Conservation (phyloP, 2,888 invertebrate species). For the Adela reaumurella region DNA sequence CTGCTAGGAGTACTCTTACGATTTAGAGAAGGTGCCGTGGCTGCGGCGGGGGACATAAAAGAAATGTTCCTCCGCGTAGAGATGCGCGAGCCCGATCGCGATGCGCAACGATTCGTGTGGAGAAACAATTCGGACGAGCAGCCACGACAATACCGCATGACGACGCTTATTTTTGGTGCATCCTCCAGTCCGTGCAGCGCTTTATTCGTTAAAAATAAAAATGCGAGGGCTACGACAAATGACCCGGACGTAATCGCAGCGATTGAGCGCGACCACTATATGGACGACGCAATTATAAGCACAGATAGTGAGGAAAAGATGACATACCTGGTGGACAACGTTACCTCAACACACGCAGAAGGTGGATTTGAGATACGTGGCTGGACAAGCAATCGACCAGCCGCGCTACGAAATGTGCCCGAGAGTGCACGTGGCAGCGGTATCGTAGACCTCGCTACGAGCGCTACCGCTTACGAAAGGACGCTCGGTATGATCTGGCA, state of each 20-base stretch:
- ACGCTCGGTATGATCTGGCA: background rate
- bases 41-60: conserved; percentile 11
- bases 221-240: conserved; percentile 6
- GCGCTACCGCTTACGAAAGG: background rate
- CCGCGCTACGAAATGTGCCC: background rate
- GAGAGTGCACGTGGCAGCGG: background rate
- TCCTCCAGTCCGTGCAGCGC: conserved; percentile 10
- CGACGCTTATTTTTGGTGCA: conserved; percentile 1
- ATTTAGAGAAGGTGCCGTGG: conserved; percentile 11
- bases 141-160: background rate
- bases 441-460: background rate
- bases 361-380: background rate
- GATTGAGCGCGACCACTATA: conserved; percentile 6
- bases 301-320: conserved; percentile 3
- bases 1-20: conserved; percentile 10
- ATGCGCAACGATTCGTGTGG: conserved; percentile 8
- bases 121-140: background rate
- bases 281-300: conserved; percentile 9
- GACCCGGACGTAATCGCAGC: conserved; percentile 5
- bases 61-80: conserved; percentile 14
- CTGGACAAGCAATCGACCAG: background rate
- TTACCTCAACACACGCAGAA: background rate
- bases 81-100: conserved; percentile 8
- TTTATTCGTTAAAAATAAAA: conserved; percentile 9
- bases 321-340: background rate